A percentile compares a stretch with the other conserved stretches of the same genome.
Conservation (phyloP, 2,113 vertebrate genomes). For the Pantherophis guttatus region DNA sequence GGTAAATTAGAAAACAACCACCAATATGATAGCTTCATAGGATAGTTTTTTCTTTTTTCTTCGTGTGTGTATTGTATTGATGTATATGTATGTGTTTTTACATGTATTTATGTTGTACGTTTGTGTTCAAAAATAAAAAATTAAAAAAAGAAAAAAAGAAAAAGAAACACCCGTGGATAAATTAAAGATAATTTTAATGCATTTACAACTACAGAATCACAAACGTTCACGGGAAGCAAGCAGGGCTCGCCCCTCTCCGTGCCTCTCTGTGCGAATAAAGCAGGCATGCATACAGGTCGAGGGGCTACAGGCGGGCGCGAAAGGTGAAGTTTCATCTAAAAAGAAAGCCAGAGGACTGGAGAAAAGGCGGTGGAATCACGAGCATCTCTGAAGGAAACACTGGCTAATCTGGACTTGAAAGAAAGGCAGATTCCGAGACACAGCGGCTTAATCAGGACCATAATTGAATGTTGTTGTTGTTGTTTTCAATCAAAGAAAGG, state of each 20-base stretch:
- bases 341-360: not conserved
- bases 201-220: slow-evolving; percentile 39
- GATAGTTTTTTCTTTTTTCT: no score
- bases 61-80: no score
- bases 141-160: no score
- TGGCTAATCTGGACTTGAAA: not conserved
- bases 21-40: no score
- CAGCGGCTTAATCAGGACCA: not conserved
- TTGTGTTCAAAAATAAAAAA: no score
- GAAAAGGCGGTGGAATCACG: not conserved
- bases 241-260: not conserved
- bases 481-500: not conserved
- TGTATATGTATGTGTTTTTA: no score
- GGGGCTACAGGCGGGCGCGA: not conserved
- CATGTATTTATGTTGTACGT: no score
- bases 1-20: no score
- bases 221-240: slow-evolving; percentile 25
- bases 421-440: not conserved
- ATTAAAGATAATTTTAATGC: slow-evolving; percentile 23
- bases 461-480: not conserved
- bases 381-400: not conserved
- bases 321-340: not conserved
- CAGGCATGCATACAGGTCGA: slow-evolving; percentile 14
- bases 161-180: slow-evolving; percentile 6
- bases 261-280: slow-evolving; percentile 2